Percentiles rank a stretch among this genome's conserved stretches.
Conservation (phyloP, 2,797 vertebrate species). For the Neosilurus hyrtlii region DNA sequence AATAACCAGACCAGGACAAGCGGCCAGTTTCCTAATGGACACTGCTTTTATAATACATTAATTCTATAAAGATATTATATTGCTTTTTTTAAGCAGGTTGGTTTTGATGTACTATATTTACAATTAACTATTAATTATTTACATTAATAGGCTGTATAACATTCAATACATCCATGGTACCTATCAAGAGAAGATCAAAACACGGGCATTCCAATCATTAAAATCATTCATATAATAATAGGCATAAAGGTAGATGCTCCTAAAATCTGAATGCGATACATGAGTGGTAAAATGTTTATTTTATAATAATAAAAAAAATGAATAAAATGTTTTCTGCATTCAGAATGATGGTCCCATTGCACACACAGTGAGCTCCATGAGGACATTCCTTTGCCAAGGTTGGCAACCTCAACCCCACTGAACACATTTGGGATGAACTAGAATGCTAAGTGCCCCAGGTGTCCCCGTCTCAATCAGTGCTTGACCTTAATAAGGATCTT, state of each 20-base stretch:
- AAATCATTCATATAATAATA: too few species aligned
- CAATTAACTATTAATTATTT: neutral
- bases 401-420: too few species aligned
- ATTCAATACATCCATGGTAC: neutral
- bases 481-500: too few species aligned
- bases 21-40: neutral
- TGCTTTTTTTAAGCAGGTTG: too few species aligned
- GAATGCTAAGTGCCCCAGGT: too few species aligned
- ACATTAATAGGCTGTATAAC: neutral
- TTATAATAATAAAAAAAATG: too few species aligned
- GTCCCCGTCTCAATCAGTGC: too few species aligned
- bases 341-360: too few species aligned
- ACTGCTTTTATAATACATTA: neutral
- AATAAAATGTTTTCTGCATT: too few species aligned
- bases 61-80: neutral
- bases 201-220: neutral
- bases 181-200: neutral
- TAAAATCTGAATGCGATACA: neutral
- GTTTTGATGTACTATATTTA: neutral
- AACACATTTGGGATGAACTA: too few species aligned
- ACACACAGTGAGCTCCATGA: too few species aligned
- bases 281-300: neutral
- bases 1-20: neutral
- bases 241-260: neutral
- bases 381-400: too few species aligned